Conservation (phyloP, 2,113 vertebrate genomes). For the Psilopsiagon aymara region DNA sequence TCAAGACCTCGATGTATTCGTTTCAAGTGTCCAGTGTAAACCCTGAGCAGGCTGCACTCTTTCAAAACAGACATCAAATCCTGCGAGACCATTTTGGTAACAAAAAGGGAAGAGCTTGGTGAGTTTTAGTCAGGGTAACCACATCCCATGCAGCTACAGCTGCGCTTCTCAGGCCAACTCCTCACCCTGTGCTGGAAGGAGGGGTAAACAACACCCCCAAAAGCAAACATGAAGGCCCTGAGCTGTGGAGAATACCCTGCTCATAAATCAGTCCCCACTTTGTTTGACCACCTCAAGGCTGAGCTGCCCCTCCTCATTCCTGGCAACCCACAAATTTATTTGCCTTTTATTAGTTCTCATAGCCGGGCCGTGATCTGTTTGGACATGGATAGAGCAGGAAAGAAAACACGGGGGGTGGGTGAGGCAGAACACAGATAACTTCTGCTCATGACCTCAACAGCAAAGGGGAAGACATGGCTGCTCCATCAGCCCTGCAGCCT, state of each 20-base stretch:
- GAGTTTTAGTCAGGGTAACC: rapidly evolving
- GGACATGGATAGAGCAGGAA: neutral
- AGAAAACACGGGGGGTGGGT: neutral
- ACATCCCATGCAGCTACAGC: rapidly evolving
- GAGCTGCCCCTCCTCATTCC: neutral
- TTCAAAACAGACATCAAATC: neutral
- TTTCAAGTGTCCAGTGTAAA: neutral
- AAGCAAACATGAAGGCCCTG: neutral
- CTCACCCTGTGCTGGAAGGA: rapidly evolving
- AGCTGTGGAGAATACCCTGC: neutral
- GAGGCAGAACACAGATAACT: rapidly evolving
- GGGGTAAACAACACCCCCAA: neutral
- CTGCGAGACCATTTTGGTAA: rapidly evolving
- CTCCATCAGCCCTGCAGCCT: neutral
- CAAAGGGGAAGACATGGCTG: rapidly evolving
- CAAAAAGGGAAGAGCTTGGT: neutral
- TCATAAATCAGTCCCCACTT: neutral
- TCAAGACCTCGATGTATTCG: too few species aligned
- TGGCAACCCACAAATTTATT: neutral
- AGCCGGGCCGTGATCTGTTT: neutral
- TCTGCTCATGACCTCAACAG: neutral
- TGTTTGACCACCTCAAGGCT: neutral
- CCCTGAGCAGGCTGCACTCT: rapidly evolving
- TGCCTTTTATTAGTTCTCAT: neutral
- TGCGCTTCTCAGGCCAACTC: neutral